phyloP scores from a whole-genome alignment of 2,797 vertebrate genomes.

The Podargus strigoides region DNA sequence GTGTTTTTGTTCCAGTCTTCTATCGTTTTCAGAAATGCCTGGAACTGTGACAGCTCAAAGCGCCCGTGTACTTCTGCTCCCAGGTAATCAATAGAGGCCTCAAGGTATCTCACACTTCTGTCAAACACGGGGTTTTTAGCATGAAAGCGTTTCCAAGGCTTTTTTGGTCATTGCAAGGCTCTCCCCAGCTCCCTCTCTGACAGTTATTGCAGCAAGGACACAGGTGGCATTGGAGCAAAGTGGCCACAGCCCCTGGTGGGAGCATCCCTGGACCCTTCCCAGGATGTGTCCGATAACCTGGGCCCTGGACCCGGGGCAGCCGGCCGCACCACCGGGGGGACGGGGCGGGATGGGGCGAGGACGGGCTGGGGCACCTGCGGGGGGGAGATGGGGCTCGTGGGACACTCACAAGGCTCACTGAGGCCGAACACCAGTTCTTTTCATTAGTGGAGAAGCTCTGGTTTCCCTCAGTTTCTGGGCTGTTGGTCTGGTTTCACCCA shows the following conservation, averaged over 20 bases:
- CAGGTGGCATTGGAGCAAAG: fast-evolving
- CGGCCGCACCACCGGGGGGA: too few species aligned
- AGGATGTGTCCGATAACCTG: too few species aligned
- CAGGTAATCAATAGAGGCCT: slow-evolving; percentile 55
- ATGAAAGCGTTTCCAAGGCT: neutral
- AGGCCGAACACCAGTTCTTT: neutral
- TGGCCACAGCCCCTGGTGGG: neutral
- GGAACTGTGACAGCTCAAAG: slow-evolving; percentile 55
- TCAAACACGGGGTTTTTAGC: slow-evolving; percentile 16
- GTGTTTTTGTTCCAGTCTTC: slow-evolving; percentile 52
- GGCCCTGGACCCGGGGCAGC: too few species aligned
- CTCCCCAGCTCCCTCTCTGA: neutral
- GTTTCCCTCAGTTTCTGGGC: neutral
- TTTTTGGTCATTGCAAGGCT: neutral
- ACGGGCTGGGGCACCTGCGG: fast-evolving
- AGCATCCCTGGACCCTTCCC: fast-evolving
- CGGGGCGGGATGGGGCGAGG: fast-evolving
- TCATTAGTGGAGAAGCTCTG: neutral
- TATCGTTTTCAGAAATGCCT: slow-evolving; percentile 48
- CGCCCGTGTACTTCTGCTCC: neutral
- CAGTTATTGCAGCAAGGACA: neutral
- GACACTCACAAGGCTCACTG: fast-evolving
- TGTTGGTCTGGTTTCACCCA: neutral
- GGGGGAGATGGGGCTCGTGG: fast-evolving
- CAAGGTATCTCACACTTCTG: slow-evolving; percentile 38